Base-by-base conservation (phyloP, 2,797 vertebrate species). In the Carapus acus region DNA sequence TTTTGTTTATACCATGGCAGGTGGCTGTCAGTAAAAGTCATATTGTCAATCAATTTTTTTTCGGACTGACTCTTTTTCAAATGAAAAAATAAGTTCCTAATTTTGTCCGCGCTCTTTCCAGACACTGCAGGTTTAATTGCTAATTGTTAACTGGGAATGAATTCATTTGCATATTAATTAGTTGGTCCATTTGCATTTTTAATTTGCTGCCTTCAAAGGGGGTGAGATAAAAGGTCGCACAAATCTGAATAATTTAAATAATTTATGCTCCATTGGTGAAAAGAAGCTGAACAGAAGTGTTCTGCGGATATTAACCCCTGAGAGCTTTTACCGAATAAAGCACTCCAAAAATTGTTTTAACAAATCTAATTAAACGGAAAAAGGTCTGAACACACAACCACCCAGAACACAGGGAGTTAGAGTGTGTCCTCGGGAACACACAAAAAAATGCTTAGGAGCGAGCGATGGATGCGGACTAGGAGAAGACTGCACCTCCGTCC, bases 211-310 rank as follows among this genome's bases (percentile, higher is more conserved):
- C 95, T 98, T 98, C 96, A 98, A 98, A 98, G 96, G 96, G 94
- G 96, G 95, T 94, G 94, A 96, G 96, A 98, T 98, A 97, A 98
- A 98, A 98, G 96, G 96, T 98, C 94, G 93, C 93, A 94, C 96
- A 96, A 97, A 98, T 97, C 96, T 96, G 97, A 98, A 98, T 98
- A 98, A 98, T 98, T 98, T 98, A 97, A 98, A 98, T 98, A 98
- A 98, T 98, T 98, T 98, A 98, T 98, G 94, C 94, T 97, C 93
- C 94, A 94, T 94, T 94, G 93, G 94, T 97, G 94, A 95, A 98
- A 97, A 98, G 94, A 93, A 92, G 91, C 93, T 92, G 93, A 96
- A 94, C 95, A 93, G 92, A 94, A 97, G 95, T 93, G 91, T 92
- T 94, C 92, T 92, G 91, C 91, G 93, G 92, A 96, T 96, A 94